These are phyloP conservation scores for Recurvirostra avosetta DNA, from an alignment of 2,113 vertebrate species.

Conservation along the genomic window DNA sequence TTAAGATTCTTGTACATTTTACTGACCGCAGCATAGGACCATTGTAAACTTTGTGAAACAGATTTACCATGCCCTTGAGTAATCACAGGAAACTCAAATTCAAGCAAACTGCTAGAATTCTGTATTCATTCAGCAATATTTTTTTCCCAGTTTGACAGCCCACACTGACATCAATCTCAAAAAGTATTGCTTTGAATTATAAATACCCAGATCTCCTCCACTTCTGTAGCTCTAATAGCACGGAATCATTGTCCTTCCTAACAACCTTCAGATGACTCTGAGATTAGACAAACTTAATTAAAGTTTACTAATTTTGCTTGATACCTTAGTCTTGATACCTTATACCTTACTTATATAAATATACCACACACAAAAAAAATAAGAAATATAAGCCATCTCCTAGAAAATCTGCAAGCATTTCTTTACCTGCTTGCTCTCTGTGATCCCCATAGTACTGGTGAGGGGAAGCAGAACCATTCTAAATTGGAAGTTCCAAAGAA, in stretches of 20 bases:
- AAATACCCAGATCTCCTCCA: not conserved
- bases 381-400: not conserved
- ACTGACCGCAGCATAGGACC: not conserved
- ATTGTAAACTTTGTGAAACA: not conserved
- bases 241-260: not conserved
- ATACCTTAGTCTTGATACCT: not conserved
- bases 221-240: not conserved
- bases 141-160: not conserved
- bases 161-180: not conserved
- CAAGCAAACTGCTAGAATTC: not conserved
- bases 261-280: not conserved
- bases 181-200: not conserved
- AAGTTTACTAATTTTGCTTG: not conserved
- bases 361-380: not conserved
- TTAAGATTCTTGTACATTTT: not conserved
- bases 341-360: not conserved
- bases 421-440: not conserved
- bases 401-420: not conserved
- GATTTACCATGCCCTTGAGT: not conserved
- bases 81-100: not conserved
- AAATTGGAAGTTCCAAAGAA: not conserved
- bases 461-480: not conserved
- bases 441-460: not conserved
- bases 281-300: not conserved
- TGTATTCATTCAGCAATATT: not conserved